Conservation (phyloP, 2,888 invertebrate genomes). For the Galeopsomyia nigrocyanea region DNA sequence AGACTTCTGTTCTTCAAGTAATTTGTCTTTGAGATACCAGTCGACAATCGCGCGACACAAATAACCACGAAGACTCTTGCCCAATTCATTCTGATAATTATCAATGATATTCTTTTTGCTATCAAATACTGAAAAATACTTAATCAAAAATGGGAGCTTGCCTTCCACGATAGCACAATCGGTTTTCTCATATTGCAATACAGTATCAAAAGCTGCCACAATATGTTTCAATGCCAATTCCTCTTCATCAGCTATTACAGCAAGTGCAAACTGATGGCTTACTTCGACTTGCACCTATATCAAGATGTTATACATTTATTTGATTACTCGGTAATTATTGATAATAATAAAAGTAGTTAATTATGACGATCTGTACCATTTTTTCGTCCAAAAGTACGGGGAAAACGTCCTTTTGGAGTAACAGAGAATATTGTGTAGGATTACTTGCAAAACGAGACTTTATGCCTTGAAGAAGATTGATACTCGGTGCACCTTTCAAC, state of each 20-base stretch:
- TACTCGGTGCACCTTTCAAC: slow-evolving; percentile 51
- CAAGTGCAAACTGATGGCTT: slow-evolving; percentile 58
- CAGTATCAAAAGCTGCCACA: slow-evolving; percentile 52
- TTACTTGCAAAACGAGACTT: slow-evolving; percentile 45
- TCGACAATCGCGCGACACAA: slow-evolving; percentile 59
- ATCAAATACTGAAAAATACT: slow-evolving; percentile 55
- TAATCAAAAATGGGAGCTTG: slow-evolving; percentile 49
- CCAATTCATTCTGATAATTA: slow-evolving; percentile 46
- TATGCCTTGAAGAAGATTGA: slow-evolving; percentile 44
- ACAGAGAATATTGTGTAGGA: slow-evolving; percentile 50
- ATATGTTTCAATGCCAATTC: slow-evolving; percentile 56
- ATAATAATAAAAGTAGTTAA: too few species aligned
- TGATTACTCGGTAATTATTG: too few species aligned
- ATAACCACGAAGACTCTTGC: slow-evolving; percentile 60
- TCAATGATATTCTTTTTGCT: slow-evolving; percentile 55
- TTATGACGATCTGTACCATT: slow-evolving; percentile 44
- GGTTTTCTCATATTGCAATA: slow-evolving; percentile 55
- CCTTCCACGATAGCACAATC: slow-evolving; percentile 20
- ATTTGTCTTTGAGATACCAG: slow-evolving; percentile 52
- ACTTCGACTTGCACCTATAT: slow-evolving; percentile 54
- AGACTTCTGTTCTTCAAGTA: slow-evolving; percentile 36
- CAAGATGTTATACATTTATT: neutral
- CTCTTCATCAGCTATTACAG: slow-evolving; percentile 50
- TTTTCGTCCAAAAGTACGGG: slow-evolving; percentile 42
- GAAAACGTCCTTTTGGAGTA: slow-evolving; percentile 49